A percentile compares a stretch with the other conserved stretches of the same genome.
phyloP scores from a whole-genome alignment of 2,113 vertebrate genomes.

The Seriola dumerili region DNA sequence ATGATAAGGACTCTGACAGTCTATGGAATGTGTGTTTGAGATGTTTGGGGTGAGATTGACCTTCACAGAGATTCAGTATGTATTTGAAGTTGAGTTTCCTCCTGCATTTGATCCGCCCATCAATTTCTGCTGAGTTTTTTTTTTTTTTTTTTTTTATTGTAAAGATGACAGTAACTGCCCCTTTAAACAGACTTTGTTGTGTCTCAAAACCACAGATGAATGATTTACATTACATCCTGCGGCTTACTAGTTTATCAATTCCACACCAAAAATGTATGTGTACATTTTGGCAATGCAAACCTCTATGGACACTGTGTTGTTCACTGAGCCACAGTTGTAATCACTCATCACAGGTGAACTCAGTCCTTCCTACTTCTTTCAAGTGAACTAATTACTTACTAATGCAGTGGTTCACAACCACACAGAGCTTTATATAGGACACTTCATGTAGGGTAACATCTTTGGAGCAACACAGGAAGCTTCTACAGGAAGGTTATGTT shows the following conservation, averaged over 20 bases:
- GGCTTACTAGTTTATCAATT: not conserved
- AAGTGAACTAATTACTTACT: not conserved
- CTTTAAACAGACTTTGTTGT: conserved; percentile 26
- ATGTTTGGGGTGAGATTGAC: conserved; percentile 26
- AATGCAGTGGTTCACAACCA: not conserved
- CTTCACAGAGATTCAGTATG: not conserved
- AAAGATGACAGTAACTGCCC: conserved; percentile 17
- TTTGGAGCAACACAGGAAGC: not conserved
- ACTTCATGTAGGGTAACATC: not conserved
- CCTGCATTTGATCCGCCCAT: conserved; percentile 54
- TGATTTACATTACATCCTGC: not conserved
- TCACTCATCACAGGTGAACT: not conserved
- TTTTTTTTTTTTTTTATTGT: conserved; percentile 23
- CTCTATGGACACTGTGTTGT: not conserved
- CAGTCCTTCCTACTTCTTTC: not conserved
- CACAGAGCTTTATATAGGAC: not conserved
- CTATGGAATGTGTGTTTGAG: conserved; percentile 25
- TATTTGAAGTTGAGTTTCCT: conserved; percentile 39
- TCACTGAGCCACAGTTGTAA: not conserved
- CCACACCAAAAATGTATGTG: not conserved
- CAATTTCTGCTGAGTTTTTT: not conserved
- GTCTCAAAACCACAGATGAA: conserved; percentile 25
- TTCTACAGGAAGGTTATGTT: not conserved
- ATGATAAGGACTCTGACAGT: not conserved
- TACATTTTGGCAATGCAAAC: not conserved